Base-by-base conservation (phyloP, 2,797 vertebrate genomes). In the Coluber constrictor region DNA sequence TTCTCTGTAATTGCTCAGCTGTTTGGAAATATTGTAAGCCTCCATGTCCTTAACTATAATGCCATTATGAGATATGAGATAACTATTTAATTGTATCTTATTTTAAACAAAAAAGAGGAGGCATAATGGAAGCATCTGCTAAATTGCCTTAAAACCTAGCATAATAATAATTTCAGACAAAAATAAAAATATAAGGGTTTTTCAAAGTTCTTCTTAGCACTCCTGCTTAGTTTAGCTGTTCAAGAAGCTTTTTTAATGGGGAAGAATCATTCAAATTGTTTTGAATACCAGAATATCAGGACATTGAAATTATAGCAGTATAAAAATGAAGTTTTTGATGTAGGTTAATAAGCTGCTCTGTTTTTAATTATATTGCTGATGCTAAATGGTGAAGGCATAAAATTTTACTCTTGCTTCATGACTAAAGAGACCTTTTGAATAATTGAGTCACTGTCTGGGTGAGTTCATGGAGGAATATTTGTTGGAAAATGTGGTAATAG, bases 391-490 rank as follows among this genome's bases (percentile, higher is more conserved):
- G 37, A 88, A 94, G 51, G 47, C 25, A 88, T 90, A 86, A 92
- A 92, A 90, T 90, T 59, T 79, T 92, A 74, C 27, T 83, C 57
- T 88, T 90, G 56, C 86, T 92, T 88, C 66, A 88, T 90, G 47
- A 88, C 47, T 91, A 86, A 94, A 63, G 92, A 92, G 91, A 27
- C 86, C 70, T 47, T 88, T 56, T 94, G 91, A 93, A 90, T 90
- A 61, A 90, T 88, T 92, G 91, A 86, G 43, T 90, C 90, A 90
- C 91, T 94, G 93, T 93, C 93, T 92, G 86, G 86, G 70, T 92
- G 93, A 92, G 86, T 94, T 90, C 89, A 94, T 91, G 59, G 66
- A 70, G 59, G 51, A 92, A 60, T 63, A 66, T 86, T 92, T 90
- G 90, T 61, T 90, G 90, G 93, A 92, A 92, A 92, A 89, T 89